Base-by-base conservation (phyloP, 2,888 invertebrate species). In the Byasa hedistus region DNA sequence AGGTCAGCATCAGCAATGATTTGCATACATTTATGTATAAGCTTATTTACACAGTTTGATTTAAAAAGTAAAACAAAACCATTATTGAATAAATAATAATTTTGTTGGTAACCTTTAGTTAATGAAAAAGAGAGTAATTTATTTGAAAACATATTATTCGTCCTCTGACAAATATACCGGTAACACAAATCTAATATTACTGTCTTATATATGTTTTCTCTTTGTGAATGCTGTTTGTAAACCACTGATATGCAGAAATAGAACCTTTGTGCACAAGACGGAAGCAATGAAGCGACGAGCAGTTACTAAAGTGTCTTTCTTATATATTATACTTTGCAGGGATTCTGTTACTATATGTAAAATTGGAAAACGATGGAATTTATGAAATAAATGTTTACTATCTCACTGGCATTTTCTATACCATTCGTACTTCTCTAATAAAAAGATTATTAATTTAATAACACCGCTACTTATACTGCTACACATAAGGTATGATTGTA, bases 231-330 rank as follows among this genome's bases (percentile, higher is more conserved):
- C 21, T 56, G 21, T 62, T n/a, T 56, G 23, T 44, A 62, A 39
- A 48, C 24, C 21, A 32, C 4, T 24, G 55, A 56, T 48, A 27
- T 62, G 39, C 61, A 55, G 44, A 62, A 44, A 44, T 24, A n/a
- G 23, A 19, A 32, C 44, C 48, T 62, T 62, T 62, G 56, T 61
- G 55, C 22, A 21, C 44, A 21, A 56, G 55, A 56, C 56, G 19
- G 48, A 56, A 62, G 55, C 48, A 62, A 62, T 62, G 62, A 24
- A 62, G 44, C 62, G 62, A 56, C 22, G 56, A 48, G 39, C 27
- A 36, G 36, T 61, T 24, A 55, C 56, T 48, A 56, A 19, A 44
- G 27, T n/a, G 36, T 62, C 55, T 62, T 10, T n/a, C 23, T 56
- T 7, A 10, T 17, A 10, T n/a, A 62, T 36, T 44, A 56, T 21